These are phyloP conservation scores for Lasioglossum vierecki DNA, from an alignment of 2,888 invertebrate species.

Conservation along the genomic window DNA sequence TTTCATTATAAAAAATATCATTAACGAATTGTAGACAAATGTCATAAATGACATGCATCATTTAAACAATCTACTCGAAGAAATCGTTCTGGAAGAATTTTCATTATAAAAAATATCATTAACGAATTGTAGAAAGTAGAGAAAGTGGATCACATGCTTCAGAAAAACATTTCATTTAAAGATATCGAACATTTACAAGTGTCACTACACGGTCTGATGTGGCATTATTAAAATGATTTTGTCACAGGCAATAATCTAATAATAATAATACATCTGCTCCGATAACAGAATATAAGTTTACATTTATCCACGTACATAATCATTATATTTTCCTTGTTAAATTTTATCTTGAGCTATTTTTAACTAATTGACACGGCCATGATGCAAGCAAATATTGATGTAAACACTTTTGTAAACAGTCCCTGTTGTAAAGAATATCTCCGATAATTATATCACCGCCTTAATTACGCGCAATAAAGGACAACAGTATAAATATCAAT, in stretches of 20 bases:
- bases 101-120: too few species aligned
- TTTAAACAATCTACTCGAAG: too few species aligned
- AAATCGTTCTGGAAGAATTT: too few species aligned
- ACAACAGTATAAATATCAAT: not conserved
- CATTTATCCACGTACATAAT: not conserved
- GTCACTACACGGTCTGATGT: too few species aligned
- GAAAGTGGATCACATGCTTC: not conserved
- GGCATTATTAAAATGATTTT: not conserved
- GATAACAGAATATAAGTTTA: not conserved
- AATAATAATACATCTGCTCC: not conserved
- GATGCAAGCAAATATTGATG: not conserved
- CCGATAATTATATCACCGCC: not conserved
- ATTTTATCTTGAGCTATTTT: not conserved
- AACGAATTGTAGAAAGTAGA: too few species aligned
- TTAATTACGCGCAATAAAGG: not conserved
- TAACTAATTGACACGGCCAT: not conserved
- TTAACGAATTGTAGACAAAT: too few species aligned
- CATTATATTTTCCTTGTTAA: not conserved
- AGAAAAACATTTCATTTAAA: not conserved
- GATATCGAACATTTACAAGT: not conserved
- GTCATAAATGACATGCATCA: too few species aligned
- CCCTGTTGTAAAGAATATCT: not conserved
- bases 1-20: too few species aligned
- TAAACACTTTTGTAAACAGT: constrained; percentile 8
- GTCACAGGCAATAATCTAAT: not conserved